A percentile compares a stretch with the other conserved stretches of the same genome.
phyloP scores from a whole-genome alignment of 2,888 invertebrate species.

The Carabus problematicus region DNA sequence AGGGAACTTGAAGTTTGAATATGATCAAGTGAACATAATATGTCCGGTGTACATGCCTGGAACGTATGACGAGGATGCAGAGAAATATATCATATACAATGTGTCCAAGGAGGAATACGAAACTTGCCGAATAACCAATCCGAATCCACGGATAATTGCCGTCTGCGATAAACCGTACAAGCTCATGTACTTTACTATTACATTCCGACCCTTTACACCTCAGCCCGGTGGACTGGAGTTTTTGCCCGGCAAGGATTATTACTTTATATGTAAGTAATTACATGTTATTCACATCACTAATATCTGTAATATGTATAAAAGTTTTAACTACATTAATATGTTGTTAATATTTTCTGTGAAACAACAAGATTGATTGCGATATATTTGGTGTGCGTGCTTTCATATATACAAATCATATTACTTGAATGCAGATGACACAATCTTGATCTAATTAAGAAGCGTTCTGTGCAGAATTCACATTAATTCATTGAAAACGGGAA shows the following conservation, averaged over 20 bases:
- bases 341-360: too few relatives aligned
- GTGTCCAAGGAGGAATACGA: constrained; percentile 97
- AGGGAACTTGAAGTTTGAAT: constrained; percentile 81
- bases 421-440: too few relatives aligned
- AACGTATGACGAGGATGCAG: constrained; percentile 85
- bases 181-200: constrained; percentile 94
- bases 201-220: constrained; percentile 94
- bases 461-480: too few relatives aligned
- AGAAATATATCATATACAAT: constrained; percentile 96
- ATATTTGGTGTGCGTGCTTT: too few relatives aligned
- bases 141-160: constrained; percentile 91
- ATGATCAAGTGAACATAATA: constrained; percentile 95
- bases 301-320: too few relatives aligned
- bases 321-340: too few relatives aligned
- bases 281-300: too few relatives aligned
- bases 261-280: constrained; percentile 70
- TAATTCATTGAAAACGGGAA: too few relatives aligned
- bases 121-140: constrained; percentile 94
- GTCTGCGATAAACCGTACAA: constrained; percentile 95
- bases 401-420: too few relatives aligned
- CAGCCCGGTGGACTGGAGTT: constrained; percentile 95
- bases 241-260: constrained; percentile 93
- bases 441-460: too few relatives aligned
- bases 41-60: constrained; percentile 91
- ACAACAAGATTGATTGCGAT: too few relatives aligned